Percentiles rank a stretch among this genome's conserved stretches.
Conservation (phyloP, 2,113 vertebrate genomes). For the Camelus bactrianus region DNA sequence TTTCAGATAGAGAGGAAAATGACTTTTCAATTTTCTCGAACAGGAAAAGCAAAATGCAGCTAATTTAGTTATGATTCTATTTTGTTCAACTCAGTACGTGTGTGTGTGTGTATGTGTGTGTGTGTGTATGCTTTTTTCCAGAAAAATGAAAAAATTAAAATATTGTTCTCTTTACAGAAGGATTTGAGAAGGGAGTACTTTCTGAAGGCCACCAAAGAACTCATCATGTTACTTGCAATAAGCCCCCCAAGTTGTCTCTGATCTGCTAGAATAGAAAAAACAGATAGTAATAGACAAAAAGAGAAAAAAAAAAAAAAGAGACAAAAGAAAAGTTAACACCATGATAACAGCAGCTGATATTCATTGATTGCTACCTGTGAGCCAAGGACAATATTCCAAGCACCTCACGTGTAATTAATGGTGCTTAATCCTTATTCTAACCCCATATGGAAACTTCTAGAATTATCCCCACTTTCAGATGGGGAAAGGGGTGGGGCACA, state of each 20-base stretch:
- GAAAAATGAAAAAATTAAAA: conserved; percentile 71
- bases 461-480: neutral
- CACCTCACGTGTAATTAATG: neutral
- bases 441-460: neutral
- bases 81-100: conserved; percentile 52
- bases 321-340: neutral
- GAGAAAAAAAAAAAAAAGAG: no score
- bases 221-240: neutral
- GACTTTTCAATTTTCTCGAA: conserved; percentile 43
- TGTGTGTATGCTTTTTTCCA: conserved; percentile 38
- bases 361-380: neutral
- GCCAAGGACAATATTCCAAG: neutral
- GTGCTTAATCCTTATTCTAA: neutral
- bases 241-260: neutral
- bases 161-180: neutral
- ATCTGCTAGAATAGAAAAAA: conserved; percentile 27
- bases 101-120: neutral
- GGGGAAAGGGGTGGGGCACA: neutral
- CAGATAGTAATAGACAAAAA: neutral
- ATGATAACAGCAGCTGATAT: neutral
- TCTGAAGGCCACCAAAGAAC: conserved; percentile 37
- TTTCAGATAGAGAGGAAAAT: conserved; percentile 69
- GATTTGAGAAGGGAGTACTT: conserved; percentile 17
- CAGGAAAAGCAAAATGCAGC: conserved; percentile 50
- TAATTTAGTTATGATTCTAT: conserved; percentile 72